Evolutionary conservation across 2,888 invertebrate species (phyloP), one percentile per base, ranked within the genome.

Genomic region (Spicauda simplicius): DNA sequence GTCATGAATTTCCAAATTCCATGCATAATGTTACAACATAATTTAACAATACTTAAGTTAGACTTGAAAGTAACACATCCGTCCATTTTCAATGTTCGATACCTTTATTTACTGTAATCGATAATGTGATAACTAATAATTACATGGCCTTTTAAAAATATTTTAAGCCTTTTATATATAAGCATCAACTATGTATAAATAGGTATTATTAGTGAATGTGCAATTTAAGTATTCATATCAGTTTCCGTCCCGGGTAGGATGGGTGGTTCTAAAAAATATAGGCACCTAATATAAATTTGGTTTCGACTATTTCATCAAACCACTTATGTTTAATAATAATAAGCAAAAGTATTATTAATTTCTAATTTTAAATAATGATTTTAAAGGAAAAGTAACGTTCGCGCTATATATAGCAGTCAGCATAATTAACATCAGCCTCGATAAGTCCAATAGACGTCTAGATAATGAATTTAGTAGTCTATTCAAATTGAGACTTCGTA

Each of bases 31-130:
- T 4, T 25, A 16, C 12, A 41, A 14, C 41, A 3, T 41, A 14
- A 14, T 41, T 41, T 14, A 41, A 41, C 14, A 10, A 41, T 41
- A 41, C 14, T 41, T 41, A 41, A 41, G 41, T 12, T 41, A 41
- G 10, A 4, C 14, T 41, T 41, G 41, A 33, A 33, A 33, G 10
- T 4, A 14, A 41, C 18, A 19, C 16, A 55, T 65, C 70, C 72
- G 72, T 72, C 72, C 72, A 52, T 58, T 37, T 25, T 45, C 45
- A 54, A 45, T 63, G 25, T 25, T 45, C 30, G 37, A 45, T 63
- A 45, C 41, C 25, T 54, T 25, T 41, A 55, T 45, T 55, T 7
- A 41, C 14, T 30, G 5, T 25, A 63, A 55, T 16, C 25, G 30
- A 63, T 6, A 8, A 45, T 63, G 62, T 63, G 55, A 63, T 63